Evolutionary conservation across 2,797 vertebrate genomes (phyloP).

Genomic region (Steatocranus sp.): DNA sequence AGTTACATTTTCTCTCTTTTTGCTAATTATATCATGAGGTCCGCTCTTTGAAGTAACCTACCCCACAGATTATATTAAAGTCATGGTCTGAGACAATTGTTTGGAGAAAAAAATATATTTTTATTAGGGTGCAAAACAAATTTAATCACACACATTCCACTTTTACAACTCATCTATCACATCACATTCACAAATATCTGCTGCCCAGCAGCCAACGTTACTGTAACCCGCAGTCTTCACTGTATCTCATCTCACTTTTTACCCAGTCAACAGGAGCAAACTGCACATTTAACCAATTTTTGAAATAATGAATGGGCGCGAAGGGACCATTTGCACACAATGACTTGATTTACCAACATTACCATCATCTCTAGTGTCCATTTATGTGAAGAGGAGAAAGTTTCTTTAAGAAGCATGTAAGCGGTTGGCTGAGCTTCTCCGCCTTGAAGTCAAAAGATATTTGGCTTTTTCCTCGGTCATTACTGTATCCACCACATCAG

Average conservation of each 20-base stretch:
- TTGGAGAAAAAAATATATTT: slow-evolving; percentile 30
- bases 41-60: not conserved
- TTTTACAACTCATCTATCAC: slow-evolving; percentile 1
- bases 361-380: not conserved
- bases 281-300: not conserved
- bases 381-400: not conserved
- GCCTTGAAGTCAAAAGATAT: not conserved
- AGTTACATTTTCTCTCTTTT: not conserved
- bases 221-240: slow-evolving; percentile 29
- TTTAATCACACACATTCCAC: not conserved
- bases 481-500: slow-evolving; percentile 20
- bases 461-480: slow-evolving; percentile 39
- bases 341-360: slow-evolving; percentile 10
- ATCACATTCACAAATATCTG: slow-evolving; percentile 14
- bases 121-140: slow-evolving; percentile 45
- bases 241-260: not conserved
- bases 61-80: not conserved
- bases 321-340: not conserved
- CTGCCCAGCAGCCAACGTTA: slow-evolving; percentile 60
- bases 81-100: not conserved
- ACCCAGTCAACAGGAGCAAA: not conserved
- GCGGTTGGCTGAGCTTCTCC: slow-evolving; percentile 67
- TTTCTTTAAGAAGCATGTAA: slow-evolving; percentile 73
- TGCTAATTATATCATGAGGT: not conserved
- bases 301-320: slow-evolving; percentile 12